Conservation (phyloP, 2,888 invertebrate species). For the Horisme vitalbata region DNA sequence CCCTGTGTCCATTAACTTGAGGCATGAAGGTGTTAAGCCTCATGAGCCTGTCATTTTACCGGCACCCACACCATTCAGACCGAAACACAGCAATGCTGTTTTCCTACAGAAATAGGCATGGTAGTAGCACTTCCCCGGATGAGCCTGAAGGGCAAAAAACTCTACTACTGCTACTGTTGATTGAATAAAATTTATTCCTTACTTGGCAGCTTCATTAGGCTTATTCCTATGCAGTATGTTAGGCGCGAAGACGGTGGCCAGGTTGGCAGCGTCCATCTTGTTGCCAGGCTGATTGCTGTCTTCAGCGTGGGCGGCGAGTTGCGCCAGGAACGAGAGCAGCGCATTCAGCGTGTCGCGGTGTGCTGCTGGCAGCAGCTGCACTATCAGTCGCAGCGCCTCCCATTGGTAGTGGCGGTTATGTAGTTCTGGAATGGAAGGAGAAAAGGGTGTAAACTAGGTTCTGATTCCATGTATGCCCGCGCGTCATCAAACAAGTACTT, state of each 20-base stretch:
- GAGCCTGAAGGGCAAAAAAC: no score
- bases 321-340: slow-evolving; percentile 90
- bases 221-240: slow-evolving; percentile 93
- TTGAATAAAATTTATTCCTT: slow-evolving; percentile 13
- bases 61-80: no score
- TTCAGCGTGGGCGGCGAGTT: slow-evolving; percentile 88
- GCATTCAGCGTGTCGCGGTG: slow-evolving; percentile 95
- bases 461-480: not conserved
- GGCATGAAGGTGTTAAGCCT: no score
- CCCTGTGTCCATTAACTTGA: no score
- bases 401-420: slow-evolving; percentile 91
- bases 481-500: no score
- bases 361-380: slow-evolving; percentile 92
- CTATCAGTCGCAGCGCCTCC: slow-evolving; percentile 91
- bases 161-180: no score
- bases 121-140: no score
- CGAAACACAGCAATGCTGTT: no score
- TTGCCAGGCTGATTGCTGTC: slow-evolving; percentile 89
- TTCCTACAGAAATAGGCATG: no score
- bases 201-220: slow-evolving; percentile 81
- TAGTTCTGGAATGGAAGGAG: slow-evolving; percentile 86
- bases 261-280: slow-evolving; percentile 96
- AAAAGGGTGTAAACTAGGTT: no score
- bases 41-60: no score
- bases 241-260: slow-evolving; percentile 97